Evolutionary conservation across 2,888 invertebrate genomes (phyloP).

Genomic region (Lysandra coridon): DNA sequence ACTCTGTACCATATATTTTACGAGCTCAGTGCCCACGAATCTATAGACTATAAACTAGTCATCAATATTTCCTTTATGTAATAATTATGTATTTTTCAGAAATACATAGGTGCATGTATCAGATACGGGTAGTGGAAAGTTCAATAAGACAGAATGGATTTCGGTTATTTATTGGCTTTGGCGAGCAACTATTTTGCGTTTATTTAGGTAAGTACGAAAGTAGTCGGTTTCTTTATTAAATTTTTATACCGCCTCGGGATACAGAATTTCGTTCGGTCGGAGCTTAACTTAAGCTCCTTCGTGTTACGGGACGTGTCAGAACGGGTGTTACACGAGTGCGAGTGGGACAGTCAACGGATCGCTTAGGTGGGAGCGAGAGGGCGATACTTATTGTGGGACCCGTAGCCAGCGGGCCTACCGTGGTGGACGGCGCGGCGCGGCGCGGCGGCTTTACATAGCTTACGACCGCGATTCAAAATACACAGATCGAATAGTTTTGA

Average conservation of each 20-base stretch:
- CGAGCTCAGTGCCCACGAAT: too few species aligned
- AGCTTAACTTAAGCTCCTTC: slow-evolving; percentile 47
- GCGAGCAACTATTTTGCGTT: slow-evolving; percentile 4
- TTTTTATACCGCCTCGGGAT: slow-evolving; percentile 48
- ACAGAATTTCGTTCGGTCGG: slow-evolving; percentile 48
- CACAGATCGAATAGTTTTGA: slow-evolving; percentile 50
- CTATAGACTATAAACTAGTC: too few species aligned
- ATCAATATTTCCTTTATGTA: too few species aligned
- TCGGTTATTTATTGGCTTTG: too few species aligned
- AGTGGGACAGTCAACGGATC: slow-evolving; percentile 40
- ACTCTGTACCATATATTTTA: too few species aligned
- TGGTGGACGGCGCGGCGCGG: slow-evolving; percentile 49
- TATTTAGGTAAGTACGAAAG: background rate
- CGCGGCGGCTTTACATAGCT: slow-evolving; percentile 45
- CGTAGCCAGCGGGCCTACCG: slow-evolving; percentile 50
- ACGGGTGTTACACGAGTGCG: slow-evolving; percentile 44
- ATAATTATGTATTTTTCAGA: too few species aligned
- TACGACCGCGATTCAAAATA: slow-evolving; percentile 53
- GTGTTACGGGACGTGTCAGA: slow-evolving; percentile 49
- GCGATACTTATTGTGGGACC: slow-evolving; percentile 43
- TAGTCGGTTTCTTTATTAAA: slow-evolving; percentile 51
- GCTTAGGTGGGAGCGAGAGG: slow-evolving; percentile 44
- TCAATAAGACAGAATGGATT: too few species aligned
- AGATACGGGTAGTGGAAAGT: too few species aligned
- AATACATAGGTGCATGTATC: too few species aligned